phyloP scores from a whole-genome alignment of 2,113 vertebrate species.

The Dipodomys stephensi region DNA sequence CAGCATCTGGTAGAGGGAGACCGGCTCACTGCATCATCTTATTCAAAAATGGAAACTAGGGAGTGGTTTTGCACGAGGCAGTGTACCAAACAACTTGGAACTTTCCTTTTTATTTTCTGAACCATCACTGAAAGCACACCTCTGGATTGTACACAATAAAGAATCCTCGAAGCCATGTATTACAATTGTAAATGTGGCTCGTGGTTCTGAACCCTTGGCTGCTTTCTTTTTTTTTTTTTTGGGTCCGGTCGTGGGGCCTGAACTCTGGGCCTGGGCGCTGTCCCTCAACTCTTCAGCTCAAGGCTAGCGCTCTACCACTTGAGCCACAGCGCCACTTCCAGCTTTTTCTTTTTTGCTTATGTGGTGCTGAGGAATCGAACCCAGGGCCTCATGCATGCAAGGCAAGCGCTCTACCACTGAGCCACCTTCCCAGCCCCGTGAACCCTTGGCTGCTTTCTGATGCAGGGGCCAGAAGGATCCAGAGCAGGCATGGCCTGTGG shows the following conservation, averaged over 20 bases:
- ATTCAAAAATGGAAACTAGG: conserved; percentile 13
- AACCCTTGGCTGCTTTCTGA: neutral
- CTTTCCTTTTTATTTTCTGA: neutral
- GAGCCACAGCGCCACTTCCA: no score
- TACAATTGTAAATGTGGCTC: conserved; percentile 2
- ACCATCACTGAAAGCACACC: conserved; percentile 30
- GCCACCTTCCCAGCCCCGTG: no score
- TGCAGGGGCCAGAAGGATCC: neutral
- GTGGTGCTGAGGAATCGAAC: no score
- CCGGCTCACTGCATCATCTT: neutral
- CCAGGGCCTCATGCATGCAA: no score
- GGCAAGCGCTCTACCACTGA: no score
- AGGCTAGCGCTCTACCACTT: no score
- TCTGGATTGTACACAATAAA: neutral
- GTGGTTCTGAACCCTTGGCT: no score
- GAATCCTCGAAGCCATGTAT: conserved; percentile 10
- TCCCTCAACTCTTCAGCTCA: no score
- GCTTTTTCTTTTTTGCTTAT: no score
- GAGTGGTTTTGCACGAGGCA: neutral
- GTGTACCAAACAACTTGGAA: neutral
- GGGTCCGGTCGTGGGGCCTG: no score
- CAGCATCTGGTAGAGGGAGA: neutral
- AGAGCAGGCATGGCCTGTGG: neutral
- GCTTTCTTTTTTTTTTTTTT: no score
- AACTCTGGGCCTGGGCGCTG: no score